phyloP scores from a whole-genome alignment of 2,888 invertebrate genomes.

The Callinectes sapidus region DNA sequence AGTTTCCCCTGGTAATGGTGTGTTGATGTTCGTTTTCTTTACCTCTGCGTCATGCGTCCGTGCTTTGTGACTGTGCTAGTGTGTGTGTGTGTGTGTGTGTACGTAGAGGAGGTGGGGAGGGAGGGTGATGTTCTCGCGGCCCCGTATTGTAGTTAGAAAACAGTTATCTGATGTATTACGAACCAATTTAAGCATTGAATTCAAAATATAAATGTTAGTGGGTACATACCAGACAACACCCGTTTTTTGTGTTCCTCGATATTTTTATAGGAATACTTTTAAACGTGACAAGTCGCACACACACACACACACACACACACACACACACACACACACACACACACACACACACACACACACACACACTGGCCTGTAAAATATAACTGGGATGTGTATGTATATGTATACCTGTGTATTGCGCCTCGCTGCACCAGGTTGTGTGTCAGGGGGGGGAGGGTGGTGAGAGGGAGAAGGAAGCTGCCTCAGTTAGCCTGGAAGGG shows the following conservation, averaged over 20 bases:
- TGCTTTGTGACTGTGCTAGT: not conserved
- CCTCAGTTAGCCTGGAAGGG: not conserved
- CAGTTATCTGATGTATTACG: not conserved
- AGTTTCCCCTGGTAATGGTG: not conserved
- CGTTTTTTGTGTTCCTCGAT: not conserved
- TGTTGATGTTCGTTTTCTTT: not conserved
- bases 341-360: conserved; percentile 34
- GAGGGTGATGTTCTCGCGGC: too few relatives aligned
- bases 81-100: conserved; percentile 1
- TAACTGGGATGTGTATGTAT: not conserved
- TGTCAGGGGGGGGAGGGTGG: not conserved
- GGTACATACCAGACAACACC: too few relatives aligned
- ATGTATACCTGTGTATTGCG: conserved; percentile 3
- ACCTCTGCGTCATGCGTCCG: not conserved
- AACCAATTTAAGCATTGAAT: not conserved
- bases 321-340: conserved; percentile 31
- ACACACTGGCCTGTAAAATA: not conserved
- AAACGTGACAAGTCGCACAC: not conserved
- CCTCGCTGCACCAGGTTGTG: not conserved
- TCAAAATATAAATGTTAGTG: not conserved
- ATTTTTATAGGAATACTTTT: not conserved
- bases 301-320: conserved; percentile 23
- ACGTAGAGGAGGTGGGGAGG: not conserved
- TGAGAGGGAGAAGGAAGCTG: not conserved
- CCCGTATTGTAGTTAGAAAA: too few relatives aligned